Base-by-base conservation (phyloP, 2,797 vertebrate species). In the Apodemus agrarius region DNA sequence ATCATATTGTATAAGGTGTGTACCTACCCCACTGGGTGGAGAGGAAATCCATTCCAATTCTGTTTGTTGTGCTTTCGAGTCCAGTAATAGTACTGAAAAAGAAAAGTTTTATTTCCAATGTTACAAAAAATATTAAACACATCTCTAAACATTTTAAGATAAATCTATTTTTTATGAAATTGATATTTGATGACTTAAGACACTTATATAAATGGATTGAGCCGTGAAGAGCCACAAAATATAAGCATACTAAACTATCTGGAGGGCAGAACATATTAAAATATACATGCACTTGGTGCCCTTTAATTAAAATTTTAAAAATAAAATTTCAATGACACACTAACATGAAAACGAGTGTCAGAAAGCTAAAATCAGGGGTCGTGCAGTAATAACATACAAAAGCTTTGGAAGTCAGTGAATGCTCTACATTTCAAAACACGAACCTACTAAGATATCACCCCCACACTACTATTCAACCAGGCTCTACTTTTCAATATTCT, bases 61-160 rank as follows among this genome's bases (percentile, higher is more conserved):
- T 98, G 99, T 99, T 98, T 99, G 99, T 99, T 99, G 99, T 98
- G 99, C 99, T 99, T 99, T 99, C 97, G 99, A 99, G 98, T 99
- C 99, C 99, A 99, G 98, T 98, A 99, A 99, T 98, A 99, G 99
- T 99, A 99, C 99, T 99, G 98, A 98, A 99, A 99, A 90, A 97
- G 21, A 97, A 59, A 69, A 91, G 19, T 69, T 93, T 67, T 93
- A 95, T 43, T 94, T 95, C 11, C 93, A 78, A 97, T 94, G 26
- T 97, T 97, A 98, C 69, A 95, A 43, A 84, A n/a, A 94, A 14
- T n/a, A 57, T 76, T 87, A 81, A 95, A n/a, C 7, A 59, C 0
- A 7, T n/a, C 78, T 52, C 75, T 34, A 94, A 94, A 90, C 92
- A 82, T 19, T 61, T 93, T 61, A 63, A 83, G 96, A 13, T 83